A percentile compares a stretch with the other conserved stretches of the same genome.
Evolutionary conservation across 2,888 invertebrate species (phyloP).

Genomic region (Cotesia congregata): DNA sequence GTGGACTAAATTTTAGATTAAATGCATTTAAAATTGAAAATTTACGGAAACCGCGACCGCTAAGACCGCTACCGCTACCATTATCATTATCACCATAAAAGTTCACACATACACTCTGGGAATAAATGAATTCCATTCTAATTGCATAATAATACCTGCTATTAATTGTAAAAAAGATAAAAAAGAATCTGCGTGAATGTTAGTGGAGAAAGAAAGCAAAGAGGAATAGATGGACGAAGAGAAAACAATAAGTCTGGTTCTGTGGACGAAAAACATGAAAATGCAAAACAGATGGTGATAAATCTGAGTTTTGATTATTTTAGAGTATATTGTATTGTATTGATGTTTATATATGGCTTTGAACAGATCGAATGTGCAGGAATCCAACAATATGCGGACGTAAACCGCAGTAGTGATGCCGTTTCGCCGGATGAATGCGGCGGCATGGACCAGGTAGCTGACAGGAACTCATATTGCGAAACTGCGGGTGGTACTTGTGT

Average conservation of each 20-base stretch:
- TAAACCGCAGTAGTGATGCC: constrained; percentile 48
- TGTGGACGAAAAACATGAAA: constrained; percentile 16
- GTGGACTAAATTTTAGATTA: not conserved
- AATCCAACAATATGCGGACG: constrained; percentile 53
- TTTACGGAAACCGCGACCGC: not conserved
- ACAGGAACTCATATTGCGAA: constrained; percentile 48
- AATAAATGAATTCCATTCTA: not conserved
- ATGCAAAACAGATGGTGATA: constrained; percentile 32
- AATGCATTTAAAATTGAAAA: constrained; percentile 1
- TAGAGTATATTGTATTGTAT: constrained; percentile 33
- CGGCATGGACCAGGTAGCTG: constrained; percentile 51
- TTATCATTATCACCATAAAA: not conserved
- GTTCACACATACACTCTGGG: not conserved
- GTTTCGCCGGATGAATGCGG: constrained; percentile 52
- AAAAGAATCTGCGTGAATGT: no score
- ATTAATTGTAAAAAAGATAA: not conserved
- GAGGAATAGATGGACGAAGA: not conserved
- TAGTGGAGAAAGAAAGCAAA: no score
- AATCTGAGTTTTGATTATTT: constrained; percentile 43
- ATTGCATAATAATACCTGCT: not conserved
- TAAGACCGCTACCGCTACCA: not conserved
- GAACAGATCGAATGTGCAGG: constrained; percentile 43
- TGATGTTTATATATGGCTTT: not conserved
- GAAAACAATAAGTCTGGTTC: constrained; percentile 15
- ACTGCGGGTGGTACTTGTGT: constrained; percentile 32